Evolutionary conservation across 2,113 vertebrate genomes (phyloP), one percentile per base, ranked within the genome.

Genomic region (Thamnaconus septentrionalis): DNA sequence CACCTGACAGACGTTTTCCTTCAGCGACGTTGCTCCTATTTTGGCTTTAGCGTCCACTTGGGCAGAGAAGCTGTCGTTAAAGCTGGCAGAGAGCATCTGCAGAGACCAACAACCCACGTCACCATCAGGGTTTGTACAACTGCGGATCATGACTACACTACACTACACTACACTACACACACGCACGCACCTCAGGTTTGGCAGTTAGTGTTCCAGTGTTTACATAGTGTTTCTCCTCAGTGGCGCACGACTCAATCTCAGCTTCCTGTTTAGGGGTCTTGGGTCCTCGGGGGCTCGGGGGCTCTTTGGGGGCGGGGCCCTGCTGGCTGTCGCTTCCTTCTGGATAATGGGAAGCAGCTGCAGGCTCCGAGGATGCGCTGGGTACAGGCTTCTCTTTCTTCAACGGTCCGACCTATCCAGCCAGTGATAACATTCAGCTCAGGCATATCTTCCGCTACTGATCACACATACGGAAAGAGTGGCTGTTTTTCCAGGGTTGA

Each of bases 1-100:
- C 71, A 98, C 97, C 97, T 99, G 97, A 85, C 97, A 99, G 64
- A 99, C 96, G 3, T 96, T 99, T 90, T 99, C 97, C 89, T 97
- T 99, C 70, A 96, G 89, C 7, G 94, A 92, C 5, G 95, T 90
- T 70, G 94, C 92, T 77, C 97, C 95, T 48, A 94, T 93, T 77
- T 93, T 95, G 55, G 84, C 90, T 94, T 90, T 93, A 90, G 76
- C 85, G 56, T 97, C 95, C 0, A 90, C 84, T 51, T 92, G 93
- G 45, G 90, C 84, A 8, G 90, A 88, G 5, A 91, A 88, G 65
- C 66, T 73, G 55, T 89, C 85, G 48, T 71, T 83, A 61, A 77
- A 54, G 65, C 70, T 18, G 45, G 59, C 52, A 49, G 64, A 67
- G 41, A 76, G 69, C 59, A 64, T 87, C 91, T 90, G 9, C 3